phyloP scores from a whole-genome alignment of 2,113 vertebrate species.

The Dasyurus viverrinus region DNA sequence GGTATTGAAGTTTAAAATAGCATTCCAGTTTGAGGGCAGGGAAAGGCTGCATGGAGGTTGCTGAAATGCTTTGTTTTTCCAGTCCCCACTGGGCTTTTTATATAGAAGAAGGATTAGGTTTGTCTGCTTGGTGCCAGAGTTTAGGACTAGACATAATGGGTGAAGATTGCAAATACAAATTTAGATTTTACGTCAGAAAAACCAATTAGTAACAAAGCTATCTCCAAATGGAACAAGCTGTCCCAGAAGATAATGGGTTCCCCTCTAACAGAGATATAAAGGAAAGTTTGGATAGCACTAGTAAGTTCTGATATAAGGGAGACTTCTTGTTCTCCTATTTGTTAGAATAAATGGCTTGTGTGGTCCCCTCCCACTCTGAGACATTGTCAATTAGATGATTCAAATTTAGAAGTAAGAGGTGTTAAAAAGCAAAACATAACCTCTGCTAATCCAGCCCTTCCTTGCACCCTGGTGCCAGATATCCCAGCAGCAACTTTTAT shows the following conservation, averaged over 20 bases:
- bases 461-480: neutral
- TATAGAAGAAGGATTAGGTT: neutral
- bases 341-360: neutral
- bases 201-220: neutral
- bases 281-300: neutral
- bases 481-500: too few relatives aligned
- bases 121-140: neutral
- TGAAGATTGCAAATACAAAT: neutral
- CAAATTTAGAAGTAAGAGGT: neutral
- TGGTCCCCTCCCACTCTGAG: neutral
- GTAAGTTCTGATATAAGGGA: neutral
- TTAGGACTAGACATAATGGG: neutral
- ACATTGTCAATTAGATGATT: neutral
- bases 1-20: neutral
- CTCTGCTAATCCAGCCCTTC: neutral
- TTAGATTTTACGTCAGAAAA: neutral
- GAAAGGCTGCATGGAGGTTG: neutral
- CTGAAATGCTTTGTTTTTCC: neutral
- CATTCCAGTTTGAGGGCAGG: neutral
- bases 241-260: neutral
- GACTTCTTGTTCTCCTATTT: neutral
- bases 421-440: neutral
- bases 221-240: neutral
- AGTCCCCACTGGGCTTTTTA: neutral
- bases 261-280: neutral